These are phyloP conservation scores for Grammatotria lemairii DNA, from an alignment of 2,113 vertebrate species.

Conservation along the genomic window DNA sequence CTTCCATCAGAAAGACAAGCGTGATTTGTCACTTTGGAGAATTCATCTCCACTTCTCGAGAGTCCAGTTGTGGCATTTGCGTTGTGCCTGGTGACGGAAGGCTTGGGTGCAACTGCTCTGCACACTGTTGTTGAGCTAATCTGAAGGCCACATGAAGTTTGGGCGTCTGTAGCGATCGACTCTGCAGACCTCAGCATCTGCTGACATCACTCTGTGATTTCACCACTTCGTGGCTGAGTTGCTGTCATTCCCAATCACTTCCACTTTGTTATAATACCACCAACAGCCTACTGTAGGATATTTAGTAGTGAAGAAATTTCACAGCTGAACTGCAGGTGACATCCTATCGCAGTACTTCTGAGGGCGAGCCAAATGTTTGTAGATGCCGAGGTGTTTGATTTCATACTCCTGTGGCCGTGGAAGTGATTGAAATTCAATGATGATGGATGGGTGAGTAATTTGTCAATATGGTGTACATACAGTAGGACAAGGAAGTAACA, in stretches of 20 bases:
- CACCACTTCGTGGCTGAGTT: not conserved
- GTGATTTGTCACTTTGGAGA: not conserved
- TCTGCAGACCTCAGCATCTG: not conserved
- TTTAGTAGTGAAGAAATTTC: not conserved
- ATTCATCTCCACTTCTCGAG: rapidly evolving
- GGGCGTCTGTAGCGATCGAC: not conserved
- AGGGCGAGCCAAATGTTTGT: not conserved
- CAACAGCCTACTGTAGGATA: not conserved
- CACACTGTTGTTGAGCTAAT: not conserved
- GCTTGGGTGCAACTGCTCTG: not conserved
- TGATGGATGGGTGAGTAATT: not conserved
- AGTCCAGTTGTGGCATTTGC: not conserved
- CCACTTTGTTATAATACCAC: not conserved
- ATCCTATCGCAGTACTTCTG: not conserved
- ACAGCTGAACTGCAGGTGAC: not conserved
- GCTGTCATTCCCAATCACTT: not conserved
- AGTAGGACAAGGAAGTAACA: not conserved
- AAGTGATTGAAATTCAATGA: not conserved
- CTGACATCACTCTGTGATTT: not conserved
- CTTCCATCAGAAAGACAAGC: not conserved
- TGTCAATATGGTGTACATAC: not conserved
- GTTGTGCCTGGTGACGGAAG: not conserved
- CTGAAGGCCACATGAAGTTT: not conserved
- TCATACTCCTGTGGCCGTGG: not conserved
- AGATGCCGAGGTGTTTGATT: not conserved